Evolutionary conservation across 2,888 invertebrate species (phyloP), one percentile per base, ranked within the genome.

Genomic region (Aethes cnicana): DNA sequence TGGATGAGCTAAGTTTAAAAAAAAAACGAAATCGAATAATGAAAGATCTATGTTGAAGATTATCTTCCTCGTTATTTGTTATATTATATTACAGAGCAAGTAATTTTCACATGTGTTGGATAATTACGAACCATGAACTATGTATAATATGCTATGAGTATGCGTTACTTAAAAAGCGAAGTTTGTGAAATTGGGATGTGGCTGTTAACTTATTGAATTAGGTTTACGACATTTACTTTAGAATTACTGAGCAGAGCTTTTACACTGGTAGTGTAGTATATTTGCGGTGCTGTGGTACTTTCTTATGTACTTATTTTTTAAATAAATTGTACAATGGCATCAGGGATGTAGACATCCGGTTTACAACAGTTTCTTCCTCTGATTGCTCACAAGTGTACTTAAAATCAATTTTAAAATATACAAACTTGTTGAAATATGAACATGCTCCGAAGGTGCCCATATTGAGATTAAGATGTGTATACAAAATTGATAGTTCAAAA

Each of bases 371-470:
- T 36, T 39, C n/a, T 26, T 36, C 21, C 8, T 37, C 39, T 16
- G 25, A 11, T 16, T 46, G 44, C 37, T 52, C 52, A 44, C 46
- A 39, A 52, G 46, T 50, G 52, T 52, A 52, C 52, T 52, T 52
- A 25, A 39, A 32, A 44, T 32, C 30, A 17, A 46, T 44, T 20
- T 26, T 14, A 18, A 12, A 32, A 48, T 32, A 2, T 28, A 25
- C 12, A 30, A 25, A 23, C n/a, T 25, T 5, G 50, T 20, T 5
- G 9, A n/a, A 17, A 16, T 14, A 17, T 12, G 25, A 30, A 14
- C 33, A 18, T 20, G 25, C 43, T 12, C n/a, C 14, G 36, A 37
- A 44, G 43, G 30, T 50, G 30, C 25, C 50, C 35, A 30, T 21
- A n/a, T 21, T 26, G 16, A 9, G n/a, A 26, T 23, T 11, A 35